Evolutionary conservation across 2,113 vertebrate species (phyloP).

Genomic region (Otus sunia): DNA sequence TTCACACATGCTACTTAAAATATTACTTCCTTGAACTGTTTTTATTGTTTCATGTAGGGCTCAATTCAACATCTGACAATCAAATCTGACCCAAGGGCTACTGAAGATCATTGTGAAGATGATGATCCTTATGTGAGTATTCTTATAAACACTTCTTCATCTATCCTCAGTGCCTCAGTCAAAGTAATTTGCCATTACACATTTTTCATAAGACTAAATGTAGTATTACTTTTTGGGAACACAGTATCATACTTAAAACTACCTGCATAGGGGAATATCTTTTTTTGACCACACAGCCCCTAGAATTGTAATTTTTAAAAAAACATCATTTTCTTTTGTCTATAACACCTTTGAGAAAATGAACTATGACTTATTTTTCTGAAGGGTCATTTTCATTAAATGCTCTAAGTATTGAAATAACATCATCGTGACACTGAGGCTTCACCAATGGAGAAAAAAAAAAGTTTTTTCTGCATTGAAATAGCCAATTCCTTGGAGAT

Average conservation of each 20-base stretch:
- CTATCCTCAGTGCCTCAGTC: not conserved
- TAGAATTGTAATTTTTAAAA: not conserved
- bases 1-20: not conserved
- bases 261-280: fast-evolving
- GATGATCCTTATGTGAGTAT: constrained; percentile 89
- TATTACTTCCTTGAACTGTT: not conserved
- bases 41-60: constrained; percentile 74
- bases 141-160: not conserved
- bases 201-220: not conserved
- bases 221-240: not conserved
- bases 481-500: not conserved
- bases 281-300: not conserved
- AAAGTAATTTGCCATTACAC: not conserved
- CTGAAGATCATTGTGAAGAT: constrained; percentile 89
- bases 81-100: constrained; percentile 79
- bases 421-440: not conserved
- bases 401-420: not conserved
- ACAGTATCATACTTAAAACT: not conserved
- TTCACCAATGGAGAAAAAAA: not conserved
- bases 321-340: not conserved
- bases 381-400: not conserved
- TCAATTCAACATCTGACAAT: constrained; percentile 90
- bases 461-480: not conserved
- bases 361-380: not conserved
- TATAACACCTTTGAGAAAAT: not conserved